A percentile compares a stretch with the other conserved stretches of the same genome.
These are phyloP conservation scores for Leptopilina clavipes DNA, from an alignment of 1,140 invertebrate species.

Conservation along the genomic window DNA sequence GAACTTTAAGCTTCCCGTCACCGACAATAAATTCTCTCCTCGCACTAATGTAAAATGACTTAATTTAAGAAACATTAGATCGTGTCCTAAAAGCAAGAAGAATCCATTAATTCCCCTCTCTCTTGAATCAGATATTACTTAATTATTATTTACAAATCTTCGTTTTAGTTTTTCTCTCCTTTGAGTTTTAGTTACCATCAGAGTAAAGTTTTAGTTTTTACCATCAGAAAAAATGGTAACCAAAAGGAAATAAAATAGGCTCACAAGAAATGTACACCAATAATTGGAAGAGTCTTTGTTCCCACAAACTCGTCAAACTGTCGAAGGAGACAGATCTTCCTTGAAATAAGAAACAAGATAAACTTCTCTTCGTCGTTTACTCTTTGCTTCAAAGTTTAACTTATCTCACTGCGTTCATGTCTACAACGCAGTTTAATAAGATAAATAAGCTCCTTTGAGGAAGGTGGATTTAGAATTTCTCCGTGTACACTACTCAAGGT, in stretches of 20 bases:
- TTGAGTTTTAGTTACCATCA: too few relatives aligned
- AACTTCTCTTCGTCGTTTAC: slow-evolving; percentile 18
- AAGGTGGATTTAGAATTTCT: slow-evolving; percentile 9
- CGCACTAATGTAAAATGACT: not conserved
- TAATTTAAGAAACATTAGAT: not conserved
- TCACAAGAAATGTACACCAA: not conserved
- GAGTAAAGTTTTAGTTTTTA: too few relatives aligned
- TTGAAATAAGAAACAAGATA: slow-evolving; percentile 24
- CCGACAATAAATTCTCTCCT: not conserved
- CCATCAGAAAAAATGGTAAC: too few relatives aligned
- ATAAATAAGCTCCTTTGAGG: slow-evolving; percentile 27
- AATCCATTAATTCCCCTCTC: not conserved
- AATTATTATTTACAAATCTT: too few relatives aligned
- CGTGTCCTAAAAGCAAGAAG: not conserved
- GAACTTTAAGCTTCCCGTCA: not conserved
- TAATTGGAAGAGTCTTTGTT: not conserved
- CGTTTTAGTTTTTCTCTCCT: too few relatives aligned
- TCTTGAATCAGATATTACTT: not conserved
- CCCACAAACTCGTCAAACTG: slow-evolving; percentile 4
- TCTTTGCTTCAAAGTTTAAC: slow-evolving; percentile 30
- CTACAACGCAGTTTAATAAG: slow-evolving; percentile 5
- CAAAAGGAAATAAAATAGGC: not conserved
- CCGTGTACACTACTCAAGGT: not conserved
- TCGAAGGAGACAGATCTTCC: slow-evolving; percentile 25
- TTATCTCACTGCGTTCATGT: not conserved